Conservation (phyloP, 1,140 invertebrate genomes). For the Brachionus angularis region DNA sequence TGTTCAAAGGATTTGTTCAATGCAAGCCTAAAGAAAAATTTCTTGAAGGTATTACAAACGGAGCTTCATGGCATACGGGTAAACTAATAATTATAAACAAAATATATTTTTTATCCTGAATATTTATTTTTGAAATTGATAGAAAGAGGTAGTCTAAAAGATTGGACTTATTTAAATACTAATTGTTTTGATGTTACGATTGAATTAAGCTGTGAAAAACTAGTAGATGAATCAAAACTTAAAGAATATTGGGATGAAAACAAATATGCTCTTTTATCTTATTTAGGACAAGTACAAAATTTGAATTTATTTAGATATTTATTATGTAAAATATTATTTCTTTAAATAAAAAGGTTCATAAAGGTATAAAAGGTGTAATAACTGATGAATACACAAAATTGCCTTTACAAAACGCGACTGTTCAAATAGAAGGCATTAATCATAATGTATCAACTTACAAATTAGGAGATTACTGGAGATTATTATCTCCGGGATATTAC, state of each 20-base stretch:
- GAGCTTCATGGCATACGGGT: conserved; percentile 16
- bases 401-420: background rate
- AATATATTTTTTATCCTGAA: no score
- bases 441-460: conserved; percentile 26
- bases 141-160: conserved; percentile 79
- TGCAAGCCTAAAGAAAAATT: conserved; percentile 12
- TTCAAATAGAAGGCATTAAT: conserved; percentile 21
- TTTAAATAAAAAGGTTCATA: background rate
- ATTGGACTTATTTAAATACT: conserved; percentile 94
- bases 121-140: no score
- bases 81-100: background rate
- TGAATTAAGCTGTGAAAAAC: conserved; percentile 94
- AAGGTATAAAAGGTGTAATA: conserved; percentile 30
- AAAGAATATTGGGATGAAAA: conserved; percentile 92
- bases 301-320: background rate
- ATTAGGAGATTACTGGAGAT: conserved; percentile 37
- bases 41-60: conserved; percentile 33
- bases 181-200: conserved; percentile 97
- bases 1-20: background rate
- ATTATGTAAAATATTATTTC: background rate
- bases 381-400: conserved; percentile 8
- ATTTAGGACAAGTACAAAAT: conserved; percentile 66
- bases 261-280: conserved; percentile 74
- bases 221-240: conserved; percentile 67
- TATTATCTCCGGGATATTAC: conserved; percentile 32